Conservation (phyloP, 2,888 invertebrate species). For the Polydrusus cervinus region DNA sequence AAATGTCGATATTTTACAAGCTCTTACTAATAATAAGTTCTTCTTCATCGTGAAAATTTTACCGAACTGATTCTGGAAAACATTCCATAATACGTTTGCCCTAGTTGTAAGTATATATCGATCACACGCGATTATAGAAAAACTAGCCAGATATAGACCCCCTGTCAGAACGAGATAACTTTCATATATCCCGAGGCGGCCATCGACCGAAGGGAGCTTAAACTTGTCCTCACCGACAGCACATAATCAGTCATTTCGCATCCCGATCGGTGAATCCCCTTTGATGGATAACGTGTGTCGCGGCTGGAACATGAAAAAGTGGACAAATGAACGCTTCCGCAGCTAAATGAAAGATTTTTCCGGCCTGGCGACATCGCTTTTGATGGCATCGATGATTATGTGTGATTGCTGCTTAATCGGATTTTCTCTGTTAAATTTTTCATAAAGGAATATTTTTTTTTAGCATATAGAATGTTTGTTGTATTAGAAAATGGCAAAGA, state of each 20-base stretch:
- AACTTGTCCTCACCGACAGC: conserved; percentile 39
- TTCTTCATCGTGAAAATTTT: too few species aligned
- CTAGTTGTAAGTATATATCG: neutral
- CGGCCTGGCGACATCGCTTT: conserved; percentile 44
- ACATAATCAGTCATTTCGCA: conserved; percentile 48
- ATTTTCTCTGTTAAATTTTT: conserved; percentile 43
- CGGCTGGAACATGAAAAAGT: conserved; percentile 40
- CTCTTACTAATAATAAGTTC: too few species aligned
- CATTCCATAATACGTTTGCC: neutral
- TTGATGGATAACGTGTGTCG: conserved; percentile 50
- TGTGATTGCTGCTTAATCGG: conserved; percentile 43
- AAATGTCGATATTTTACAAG: too few species aligned
- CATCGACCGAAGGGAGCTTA: conserved; percentile 32
- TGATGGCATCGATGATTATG: conserved; percentile 43
- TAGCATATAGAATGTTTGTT: too few species aligned
- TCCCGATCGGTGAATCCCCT: conserved; percentile 31
- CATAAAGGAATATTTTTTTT: conserved; percentile 17
- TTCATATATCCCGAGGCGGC: conserved; percentile 16
- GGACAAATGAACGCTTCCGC: conserved; percentile 53
- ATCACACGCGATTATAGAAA: neutral
- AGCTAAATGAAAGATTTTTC: conserved; percentile 52
- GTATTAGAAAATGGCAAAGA: too few species aligned
- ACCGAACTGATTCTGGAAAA: neutral
- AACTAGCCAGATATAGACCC: conserved; percentile 18
- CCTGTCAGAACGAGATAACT: conserved; percentile 24